Conservation (phyloP, 2,113 vertebrate species). For the Pterocles orientalis region DNA sequence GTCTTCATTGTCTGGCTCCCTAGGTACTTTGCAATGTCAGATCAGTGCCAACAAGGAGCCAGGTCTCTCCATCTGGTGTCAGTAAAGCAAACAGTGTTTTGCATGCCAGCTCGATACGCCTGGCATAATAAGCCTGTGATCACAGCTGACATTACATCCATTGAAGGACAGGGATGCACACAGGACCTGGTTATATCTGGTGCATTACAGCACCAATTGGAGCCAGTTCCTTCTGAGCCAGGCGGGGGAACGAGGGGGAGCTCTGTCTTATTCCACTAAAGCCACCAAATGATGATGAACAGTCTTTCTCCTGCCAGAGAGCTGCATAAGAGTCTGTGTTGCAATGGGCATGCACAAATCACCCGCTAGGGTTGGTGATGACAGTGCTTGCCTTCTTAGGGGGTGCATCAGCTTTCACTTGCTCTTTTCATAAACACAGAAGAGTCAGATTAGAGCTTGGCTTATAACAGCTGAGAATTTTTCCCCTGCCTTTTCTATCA, state of each 20-base stretch:
- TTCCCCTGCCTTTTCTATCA: neutral
- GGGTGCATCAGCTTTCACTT: neutral
- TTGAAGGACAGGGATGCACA: neutral
- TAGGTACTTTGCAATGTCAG: neutral
- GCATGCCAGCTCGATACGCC: neutral
- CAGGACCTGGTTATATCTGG: neutral
- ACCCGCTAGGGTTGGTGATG: neutral
- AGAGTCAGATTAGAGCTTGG: neutral
- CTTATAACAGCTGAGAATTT: neutral
- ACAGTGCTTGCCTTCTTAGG: neutral
- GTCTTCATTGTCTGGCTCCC: neutral
- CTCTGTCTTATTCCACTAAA: neutral
- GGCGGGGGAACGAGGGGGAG: accelerated
- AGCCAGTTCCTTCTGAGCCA: neutral
- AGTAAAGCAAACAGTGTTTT: neutral
- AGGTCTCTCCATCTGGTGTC: neutral
- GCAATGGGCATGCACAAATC: neutral
- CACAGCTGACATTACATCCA: neutral
- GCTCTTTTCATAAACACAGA: neutral
- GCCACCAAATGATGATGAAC: neutral
- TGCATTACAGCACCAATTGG: neutral
- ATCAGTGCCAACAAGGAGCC: neutral
- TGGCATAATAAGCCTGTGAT: neutral
- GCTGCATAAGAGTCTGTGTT: neutral
- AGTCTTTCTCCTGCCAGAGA: neutral